Percentiles rank a stretch among this genome's conserved stretches.
Evolutionary conservation across 2,888 invertebrate species (phyloP).

Genomic region (Pseudococcus longispinus): DNA sequence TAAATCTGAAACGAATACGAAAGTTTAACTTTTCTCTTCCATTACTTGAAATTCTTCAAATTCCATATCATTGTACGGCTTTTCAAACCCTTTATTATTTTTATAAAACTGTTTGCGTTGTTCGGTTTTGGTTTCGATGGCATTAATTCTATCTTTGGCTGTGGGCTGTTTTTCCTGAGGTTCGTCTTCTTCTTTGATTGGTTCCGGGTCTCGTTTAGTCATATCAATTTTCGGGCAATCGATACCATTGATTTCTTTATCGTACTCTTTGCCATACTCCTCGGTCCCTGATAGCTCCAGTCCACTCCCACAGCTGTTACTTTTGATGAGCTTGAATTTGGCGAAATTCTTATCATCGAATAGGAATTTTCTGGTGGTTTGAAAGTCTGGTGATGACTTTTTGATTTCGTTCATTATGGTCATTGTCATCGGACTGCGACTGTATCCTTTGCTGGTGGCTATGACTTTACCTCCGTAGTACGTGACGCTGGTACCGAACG

Average conservation of each 20-base stretch:
- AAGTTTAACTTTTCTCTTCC: slow-evolving; percentile 57
- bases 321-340: slow-evolving; percentile 82
- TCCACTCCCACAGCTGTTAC: slow-evolving; percentile 85
- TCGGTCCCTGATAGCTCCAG: slow-evolving; percentile 74
- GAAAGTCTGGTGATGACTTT: slow-evolving; percentile 60
- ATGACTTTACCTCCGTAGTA: slow-evolving; percentile 87
- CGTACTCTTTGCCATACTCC: slow-evolving; percentile 48
- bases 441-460: slow-evolving; percentile 68
- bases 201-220: slow-evolving; percentile 48
- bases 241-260: slow-evolving; percentile 10
- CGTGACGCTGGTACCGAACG: slow-evolving; percentile 87
- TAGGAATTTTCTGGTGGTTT: slow-evolving; percentile 53
- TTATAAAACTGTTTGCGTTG: slow-evolving; percentile 12
- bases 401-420: slow-evolving; percentile 78
- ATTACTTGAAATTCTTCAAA: slow-evolving; percentile 80
- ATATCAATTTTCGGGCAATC: background rate
- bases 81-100: background rate
- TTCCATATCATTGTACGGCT: slow-evolving; percentile 73
- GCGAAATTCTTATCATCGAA: slow-evolving; percentile 63
- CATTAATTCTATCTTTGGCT: background rate
- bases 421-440: slow-evolving; percentile 74
- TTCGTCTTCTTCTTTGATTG: slow-evolving; percentile 58
- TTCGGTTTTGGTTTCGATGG: slow-evolving; percentile 5
- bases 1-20: background rate
- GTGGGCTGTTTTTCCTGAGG: background rate